These are phyloP conservation scores for Cecidostiba fungosa DNA, from an alignment of 2,888 invertebrate species.

Conservation along the genomic window DNA sequence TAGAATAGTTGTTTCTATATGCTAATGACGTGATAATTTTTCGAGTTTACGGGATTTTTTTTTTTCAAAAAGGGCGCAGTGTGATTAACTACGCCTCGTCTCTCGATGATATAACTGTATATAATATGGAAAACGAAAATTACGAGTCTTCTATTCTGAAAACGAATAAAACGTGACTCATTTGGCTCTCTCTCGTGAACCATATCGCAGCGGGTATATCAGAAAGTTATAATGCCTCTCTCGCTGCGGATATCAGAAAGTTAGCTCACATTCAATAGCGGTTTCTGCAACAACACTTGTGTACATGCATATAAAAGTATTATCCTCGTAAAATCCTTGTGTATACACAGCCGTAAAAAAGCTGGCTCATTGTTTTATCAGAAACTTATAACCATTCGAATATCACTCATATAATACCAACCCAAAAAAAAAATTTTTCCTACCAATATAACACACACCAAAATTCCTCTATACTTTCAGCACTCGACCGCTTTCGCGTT, in stretches of 20 bases:
- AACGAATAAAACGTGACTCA: slow-evolving; percentile 54
- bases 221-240: slow-evolving; percentile 21
- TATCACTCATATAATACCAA: not conserved
- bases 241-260: not conserved
- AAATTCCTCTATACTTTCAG: slow-evolving; percentile 7
- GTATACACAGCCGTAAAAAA: not conserved
- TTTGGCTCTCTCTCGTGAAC: slow-evolving; percentile 19
- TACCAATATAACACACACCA: not conserved
- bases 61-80: not conserved
- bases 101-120: not conserved
- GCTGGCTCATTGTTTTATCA: slow-evolving; percentile 18
- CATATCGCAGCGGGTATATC: slow-evolving; percentile 38
- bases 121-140: slow-evolving; percentile 22
- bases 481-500: not conserved
- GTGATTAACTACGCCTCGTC: slow-evolving; percentile 27
- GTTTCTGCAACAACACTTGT: slow-evolving; percentile 35
- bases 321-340: slow-evolving; percentile 30
- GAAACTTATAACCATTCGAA: not conserved
- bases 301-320: not conserved
- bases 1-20: slow-evolving; percentile 6
- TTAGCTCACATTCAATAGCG: slow-evolving; percentile 25
- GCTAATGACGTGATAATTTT: slow-evolving; percentile 53
- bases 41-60: not conserved
- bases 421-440: not conserved
- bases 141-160: not conserved